Percentiles rank a stretch among this genome's conserved stretches.
Conservation (phyloP, 2,113 vertebrate species). For the Neogale vison region DNA sequence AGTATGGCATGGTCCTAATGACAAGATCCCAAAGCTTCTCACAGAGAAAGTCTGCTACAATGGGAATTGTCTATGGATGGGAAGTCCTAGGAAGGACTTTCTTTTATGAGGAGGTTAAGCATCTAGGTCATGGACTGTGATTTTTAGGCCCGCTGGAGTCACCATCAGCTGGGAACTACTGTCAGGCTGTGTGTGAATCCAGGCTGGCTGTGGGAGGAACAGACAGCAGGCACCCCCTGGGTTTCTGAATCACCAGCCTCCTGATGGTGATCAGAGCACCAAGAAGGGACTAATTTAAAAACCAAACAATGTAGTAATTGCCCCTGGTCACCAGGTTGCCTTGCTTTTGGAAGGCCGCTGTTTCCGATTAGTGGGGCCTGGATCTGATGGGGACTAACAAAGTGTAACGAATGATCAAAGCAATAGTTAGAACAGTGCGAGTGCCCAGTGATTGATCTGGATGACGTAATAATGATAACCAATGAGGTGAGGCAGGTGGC, state of each 20-base stretch:
- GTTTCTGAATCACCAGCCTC: slow-evolving; percentile 52
- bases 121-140: not conserved
- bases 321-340: slow-evolving; percentile 78
- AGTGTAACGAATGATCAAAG: slow-evolving; percentile 91
- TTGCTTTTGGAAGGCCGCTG: slow-evolving; percentile 81
- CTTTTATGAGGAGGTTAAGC: not conserved
- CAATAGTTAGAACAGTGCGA: slow-evolving; percentile 81
- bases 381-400: slow-evolving; percentile 89
- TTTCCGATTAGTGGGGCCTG: slow-evolving; percentile 87
- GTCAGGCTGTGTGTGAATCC: not conserved
- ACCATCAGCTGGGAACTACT: not conserved
- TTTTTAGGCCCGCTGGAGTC: not conserved
- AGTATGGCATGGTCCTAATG: not conserved
- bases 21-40: not conserved
- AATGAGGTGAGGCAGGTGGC: slow-evolving; percentile 81
- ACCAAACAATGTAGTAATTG: slow-evolving; percentile 76
- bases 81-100: not conserved
- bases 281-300: slow-evolving; percentile 77
- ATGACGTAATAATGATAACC: slow-evolving; percentile 88
- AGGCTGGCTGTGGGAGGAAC: not conserved
- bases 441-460: slow-evolving; percentile 85
- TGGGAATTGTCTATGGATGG: not conserved
- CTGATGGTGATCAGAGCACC: slow-evolving; percentile 72
- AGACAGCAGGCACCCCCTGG: slow-evolving; percentile 39
- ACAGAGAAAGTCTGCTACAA: not conserved